phyloP scores from a whole-genome alignment of 2,888 invertebrate genomes.

The Alcis repandata region DNA sequence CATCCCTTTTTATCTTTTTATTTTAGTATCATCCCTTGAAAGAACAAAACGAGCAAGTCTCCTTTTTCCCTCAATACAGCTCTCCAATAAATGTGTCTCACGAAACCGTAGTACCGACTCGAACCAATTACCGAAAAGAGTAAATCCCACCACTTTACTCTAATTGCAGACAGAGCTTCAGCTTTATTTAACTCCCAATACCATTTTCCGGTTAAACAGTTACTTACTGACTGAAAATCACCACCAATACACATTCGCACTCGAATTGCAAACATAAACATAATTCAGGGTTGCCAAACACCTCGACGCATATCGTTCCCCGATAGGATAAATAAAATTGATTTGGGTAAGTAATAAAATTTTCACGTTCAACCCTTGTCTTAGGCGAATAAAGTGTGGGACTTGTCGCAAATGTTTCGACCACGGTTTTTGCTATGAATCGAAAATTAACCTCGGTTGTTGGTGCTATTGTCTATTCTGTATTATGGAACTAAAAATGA shows the following conservation, averaged over 20 bases:
- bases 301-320: slow-evolving; percentile 20
- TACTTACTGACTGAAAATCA: slow-evolving; percentile 3
- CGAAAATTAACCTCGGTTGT: neutral
- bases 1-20: neutral
- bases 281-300: slow-evolving; percentile 2
- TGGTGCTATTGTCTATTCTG: too few relatives aligned
- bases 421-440: neutral
- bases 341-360: slow-evolving; percentile 37
- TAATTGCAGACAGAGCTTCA: neutral
- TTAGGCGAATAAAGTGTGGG: neutral
- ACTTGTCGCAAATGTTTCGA: neutral
- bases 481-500: too few relatives aligned
- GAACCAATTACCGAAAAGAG: too few relatives aligned
- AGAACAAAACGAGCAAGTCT: too few relatives aligned
- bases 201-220: neutral
- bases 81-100: too few relatives aligned
- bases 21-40: neutral
- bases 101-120: too few relatives aligned
- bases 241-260: slow-evolving; percentile 3
- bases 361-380: slow-evolving; percentile 26
- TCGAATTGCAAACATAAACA: slow-evolving; percentile 11
- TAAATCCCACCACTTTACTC: neutral
- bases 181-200: slow-evolving; percentile 1
- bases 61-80: neutral
- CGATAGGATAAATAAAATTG: slow-evolving; percentile 33